Percentiles rank a stretch among this genome's conserved stretches.
Evolutionary conservation across 1,140 invertebrate genomes (phyloP).

Genomic region (Scaptomyza montana): DNA sequence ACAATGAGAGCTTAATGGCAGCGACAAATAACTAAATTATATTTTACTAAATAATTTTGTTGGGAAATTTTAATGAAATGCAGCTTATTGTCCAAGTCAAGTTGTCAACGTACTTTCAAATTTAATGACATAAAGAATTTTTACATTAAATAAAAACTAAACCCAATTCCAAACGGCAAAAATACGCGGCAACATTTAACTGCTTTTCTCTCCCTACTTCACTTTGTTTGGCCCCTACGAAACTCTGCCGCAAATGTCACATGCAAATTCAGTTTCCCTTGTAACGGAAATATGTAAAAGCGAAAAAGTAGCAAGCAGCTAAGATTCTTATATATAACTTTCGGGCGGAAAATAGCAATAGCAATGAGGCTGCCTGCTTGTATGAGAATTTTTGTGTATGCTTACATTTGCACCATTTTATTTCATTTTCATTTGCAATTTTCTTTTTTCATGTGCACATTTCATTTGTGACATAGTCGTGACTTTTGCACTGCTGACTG

Average conservation of each 20-base stretch:
- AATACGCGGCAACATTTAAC: too few species aligned
- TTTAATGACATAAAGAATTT: too few species aligned
- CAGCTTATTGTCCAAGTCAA: too few species aligned
- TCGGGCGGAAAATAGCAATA: conserved; percentile 48
- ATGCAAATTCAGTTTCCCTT: conserved; percentile 66
- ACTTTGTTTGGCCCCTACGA: background rate
- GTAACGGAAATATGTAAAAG: conserved; percentile 69
- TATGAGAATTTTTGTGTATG: conserved; percentile 30
- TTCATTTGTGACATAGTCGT: conserved; percentile 57
- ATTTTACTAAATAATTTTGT: conserved; percentile 30
- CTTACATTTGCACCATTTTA: conserved; percentile 70
- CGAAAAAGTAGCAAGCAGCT: conserved; percentile 65
- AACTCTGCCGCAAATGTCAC: conserved; percentile 62
- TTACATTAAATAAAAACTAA: too few species aligned
- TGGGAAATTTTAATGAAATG: too few species aligned
- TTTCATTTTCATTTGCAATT: conserved; percentile 70
- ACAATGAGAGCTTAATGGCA: too few species aligned
- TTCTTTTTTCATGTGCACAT: conserved; percentile 63
- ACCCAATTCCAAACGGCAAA: too few species aligned
- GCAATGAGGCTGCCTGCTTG: conserved; percentile 39
- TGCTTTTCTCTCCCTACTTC: too few species aligned
- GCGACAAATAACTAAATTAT: too few species aligned
- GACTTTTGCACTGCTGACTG: conserved; percentile 52
- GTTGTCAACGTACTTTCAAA: too few species aligned
- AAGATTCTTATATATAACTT: too few species aligned